Evolutionary conservation across 2,113 vertebrate genomes (phyloP), one percentile per base, ranked within the genome.

Genomic region (Hippocampus mohnikei): DNA sequence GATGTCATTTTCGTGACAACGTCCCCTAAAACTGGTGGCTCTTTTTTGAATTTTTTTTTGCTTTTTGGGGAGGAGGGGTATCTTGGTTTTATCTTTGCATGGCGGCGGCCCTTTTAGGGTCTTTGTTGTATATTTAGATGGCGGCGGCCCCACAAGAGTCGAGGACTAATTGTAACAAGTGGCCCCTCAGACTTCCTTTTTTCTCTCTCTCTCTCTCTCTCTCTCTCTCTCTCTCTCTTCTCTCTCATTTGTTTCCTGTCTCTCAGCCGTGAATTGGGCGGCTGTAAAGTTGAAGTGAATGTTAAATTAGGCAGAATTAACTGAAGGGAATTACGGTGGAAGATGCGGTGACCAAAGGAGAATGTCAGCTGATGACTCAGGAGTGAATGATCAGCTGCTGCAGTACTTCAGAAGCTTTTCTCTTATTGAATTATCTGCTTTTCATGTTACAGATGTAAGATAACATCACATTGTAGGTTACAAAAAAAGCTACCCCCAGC

Each of bases 301-400:
- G 90, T 90, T 96, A 96, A 96, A 96, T 96, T 95, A 95, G 94
- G 94, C 94, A 93, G 95, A 95, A 95, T 95, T 95, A 96, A 97
- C 88, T 87, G 84, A 90, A 94, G 94, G 92, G 95, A 96, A 97
- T 97, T 95, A 96, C 94, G 94, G 92, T 87, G 92, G 93, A 94
- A 95, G 94, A 94, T 93, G 91, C 91, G 91, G 92, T 92, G 93
- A 92, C 94, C 92, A 91, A 93, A 93, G 93, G 90, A 94, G 94
- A 93, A 92, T 80, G 91, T 91, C 93, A 94, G 92, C 92, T 93
- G 95, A 95, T 94, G 92, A 93, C 93, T 94, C 92, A 92, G 83
- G 83, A 81, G 76, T 80, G 81, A 84, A 73, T 91, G 93, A 95
- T 95, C 93, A 94, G 93, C 94, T 94, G 83, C 84, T 77, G 21